Base-by-base conservation (phyloP, 2,888 invertebrate species). In the Hipparchia semele region DNA sequence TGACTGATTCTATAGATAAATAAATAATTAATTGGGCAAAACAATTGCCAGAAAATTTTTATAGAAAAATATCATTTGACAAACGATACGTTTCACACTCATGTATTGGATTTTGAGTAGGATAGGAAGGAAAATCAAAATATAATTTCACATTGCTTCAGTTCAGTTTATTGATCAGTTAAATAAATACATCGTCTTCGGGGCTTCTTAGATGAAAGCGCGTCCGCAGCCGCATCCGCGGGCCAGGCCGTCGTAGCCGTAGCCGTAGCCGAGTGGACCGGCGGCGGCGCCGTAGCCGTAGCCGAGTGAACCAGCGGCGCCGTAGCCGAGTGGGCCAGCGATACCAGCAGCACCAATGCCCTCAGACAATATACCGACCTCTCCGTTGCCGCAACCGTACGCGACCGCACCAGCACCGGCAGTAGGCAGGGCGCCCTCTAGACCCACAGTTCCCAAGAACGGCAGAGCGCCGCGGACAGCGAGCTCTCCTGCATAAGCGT, bases 401-500 rank as follows among this genome's bases (percentile, higher is more conserved):
- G 72, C 67, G 33, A 80, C 79, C 13, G 73, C 73, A n/a, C 77
- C 80, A 13, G 76, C 74, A 3, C 82, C 82, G 67, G 70, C 76
- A 8, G 82, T 76, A 9, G 80, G 80, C 68, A 80, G 62, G 6
- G 69, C 56, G 10, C 80, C 80, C 13, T 79, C 79, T 53, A 81
- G 13, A 56, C 64, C 69, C 7, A 73, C 70, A 51, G 75, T 71
- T 39, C 75, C 71, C 45, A 75, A 71, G 66, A 75, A 75, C 39
- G 75, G 75, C 51, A 74, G 60, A 45, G 78, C 79, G 39, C 84
- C 84, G n/a, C 68, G 65, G 3, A 82, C 80, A 33, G 80, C 77
- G 3, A 86, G 67, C 3, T 74, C 70, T 0, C 86, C 86, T 58
- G 80, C 83, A 58, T 84, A 82, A 49, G 56, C 77, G 70, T 84